A percentile compares a stretch with the other conserved stretches of the same genome.
Evolutionary conservation across 2,113 vertebrate genomes (phyloP).

Genomic region (Uropsilus gracilis): DNA sequence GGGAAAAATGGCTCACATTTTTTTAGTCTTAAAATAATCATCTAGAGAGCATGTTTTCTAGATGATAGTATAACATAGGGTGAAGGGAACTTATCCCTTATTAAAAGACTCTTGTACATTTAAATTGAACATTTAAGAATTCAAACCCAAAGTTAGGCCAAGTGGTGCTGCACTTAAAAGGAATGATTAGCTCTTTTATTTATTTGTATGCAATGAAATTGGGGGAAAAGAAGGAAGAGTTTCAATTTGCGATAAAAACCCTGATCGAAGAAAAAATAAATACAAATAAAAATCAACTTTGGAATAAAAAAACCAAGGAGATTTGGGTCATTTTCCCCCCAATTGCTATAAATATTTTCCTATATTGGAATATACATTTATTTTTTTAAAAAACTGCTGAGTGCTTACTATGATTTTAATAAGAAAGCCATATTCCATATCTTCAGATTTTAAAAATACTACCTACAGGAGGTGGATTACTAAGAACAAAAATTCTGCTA

Average conservation of each 20-base stretch:
- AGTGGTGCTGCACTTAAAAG: neutral
- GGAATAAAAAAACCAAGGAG: neutral
- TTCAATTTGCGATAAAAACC: slow-evolving; percentile 24
- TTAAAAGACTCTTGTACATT: neutral
- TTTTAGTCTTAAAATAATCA: neutral
- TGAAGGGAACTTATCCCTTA: neutral
- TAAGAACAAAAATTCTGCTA: slow-evolving; percentile 37
- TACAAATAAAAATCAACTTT: neutral
- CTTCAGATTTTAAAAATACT: slow-evolving; percentile 7
- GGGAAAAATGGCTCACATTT: neutral
- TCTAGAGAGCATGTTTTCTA: slow-evolving; percentile 5
- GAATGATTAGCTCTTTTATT: slow-evolving; percentile 5
- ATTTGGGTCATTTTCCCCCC: slow-evolving; percentile 8
- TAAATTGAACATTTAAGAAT: neutral
- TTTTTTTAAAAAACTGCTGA: neutral
- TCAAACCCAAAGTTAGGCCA: neutral
- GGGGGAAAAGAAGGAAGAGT: neutral
- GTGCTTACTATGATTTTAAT: neutral
- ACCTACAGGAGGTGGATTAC: neutral
- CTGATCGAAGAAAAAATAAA: slow-evolving; percentile 19
- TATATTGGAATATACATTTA: neutral
- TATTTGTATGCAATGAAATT: slow-evolving; percentile 25
- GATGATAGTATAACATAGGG: slow-evolving; percentile 12
- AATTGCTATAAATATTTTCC: neutral
- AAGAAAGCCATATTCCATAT: neutral